Evolutionary conservation across 2,888 invertebrate species (phyloP).

Genomic region (Helleia helle): DNA sequence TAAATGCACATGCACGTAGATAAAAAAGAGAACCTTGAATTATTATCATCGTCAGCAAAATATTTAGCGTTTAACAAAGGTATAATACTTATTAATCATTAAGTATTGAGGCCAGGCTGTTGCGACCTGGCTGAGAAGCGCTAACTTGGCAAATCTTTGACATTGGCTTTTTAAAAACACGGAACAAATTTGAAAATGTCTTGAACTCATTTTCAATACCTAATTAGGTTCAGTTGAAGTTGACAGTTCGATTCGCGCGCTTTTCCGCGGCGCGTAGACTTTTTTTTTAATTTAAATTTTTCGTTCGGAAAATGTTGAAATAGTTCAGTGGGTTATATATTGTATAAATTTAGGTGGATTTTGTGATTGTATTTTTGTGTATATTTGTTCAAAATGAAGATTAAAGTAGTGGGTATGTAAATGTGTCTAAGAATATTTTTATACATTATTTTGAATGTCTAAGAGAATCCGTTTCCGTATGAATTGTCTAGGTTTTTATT

Average conservation of each 20-base stretch:
- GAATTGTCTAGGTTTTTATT: too few species aligned
- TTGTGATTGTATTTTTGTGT: conserved; percentile 15
- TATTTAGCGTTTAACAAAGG: background rate
- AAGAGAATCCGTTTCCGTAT: too few species aligned
- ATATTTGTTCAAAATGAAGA: conserved; percentile 28
- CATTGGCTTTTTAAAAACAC: conserved; percentile 24
- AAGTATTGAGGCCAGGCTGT: conserved; percentile 34
- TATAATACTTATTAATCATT: conserved; percentile 15
- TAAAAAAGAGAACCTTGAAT: conserved; percentile 3
- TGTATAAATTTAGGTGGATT: conserved; percentile 16
- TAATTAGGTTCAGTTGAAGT: conserved; percentile 25
- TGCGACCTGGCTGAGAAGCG: conserved; percentile 7
- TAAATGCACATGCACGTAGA: too few species aligned
- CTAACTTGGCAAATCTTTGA: conserved; percentile 26
- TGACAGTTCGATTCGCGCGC: conserved; percentile 34
- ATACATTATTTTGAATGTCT: background rate
- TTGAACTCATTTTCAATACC: conserved; percentile 22
- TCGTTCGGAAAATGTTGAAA: conserved; percentile 15
- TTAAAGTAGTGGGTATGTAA: conserved; percentile 31
- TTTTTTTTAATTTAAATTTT: conserved; percentile 22
- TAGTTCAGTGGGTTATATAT: conserved; percentile 14
- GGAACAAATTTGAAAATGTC: conserved; percentile 21
- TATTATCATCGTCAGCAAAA: background rate
- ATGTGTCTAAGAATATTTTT: conserved; percentile 3
- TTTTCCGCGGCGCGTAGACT: conserved; percentile 26